Conservation (phyloP, 2,797 vertebrate genomes). For the Silurus lanzhouensis region DNA sequence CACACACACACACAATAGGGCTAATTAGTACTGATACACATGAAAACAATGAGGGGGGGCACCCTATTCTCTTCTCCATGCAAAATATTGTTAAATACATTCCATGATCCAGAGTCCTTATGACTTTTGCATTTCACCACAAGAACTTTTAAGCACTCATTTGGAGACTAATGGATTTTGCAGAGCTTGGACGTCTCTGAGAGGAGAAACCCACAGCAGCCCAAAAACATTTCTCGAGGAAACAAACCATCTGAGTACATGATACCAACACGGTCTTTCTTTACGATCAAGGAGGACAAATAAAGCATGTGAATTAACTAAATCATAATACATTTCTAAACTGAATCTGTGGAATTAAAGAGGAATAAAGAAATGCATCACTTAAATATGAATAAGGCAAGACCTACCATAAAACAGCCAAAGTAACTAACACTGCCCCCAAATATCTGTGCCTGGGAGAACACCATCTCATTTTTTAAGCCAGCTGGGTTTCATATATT, state of each 20-base stretch:
- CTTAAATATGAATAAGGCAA: constrained; percentile 18
- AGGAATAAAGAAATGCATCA: constrained; percentile 39
- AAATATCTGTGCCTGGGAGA: neutral
- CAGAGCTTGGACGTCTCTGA: constrained; percentile 39
- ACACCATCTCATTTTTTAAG: neutral
- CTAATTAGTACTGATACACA: neutral
- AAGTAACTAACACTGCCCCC: constrained; percentile 1
- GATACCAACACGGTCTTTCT: neutral
- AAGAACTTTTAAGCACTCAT: constrained; percentile 29
- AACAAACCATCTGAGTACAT: constrained; percentile 18
- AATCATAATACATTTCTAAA: constrained; percentile 57
- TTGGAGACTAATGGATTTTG: constrained; percentile 53
- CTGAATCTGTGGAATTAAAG: constrained; percentile 51
- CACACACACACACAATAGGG: neutral
- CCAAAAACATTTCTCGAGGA: constrained; percentile 49
- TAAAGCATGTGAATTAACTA: constrained; percentile 57
- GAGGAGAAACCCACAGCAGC: constrained; percentile 32
- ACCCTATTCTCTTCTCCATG: neutral
- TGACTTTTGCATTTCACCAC: neutral
- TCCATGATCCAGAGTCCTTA: neutral
- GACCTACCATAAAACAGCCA: constrained; percentile 14
- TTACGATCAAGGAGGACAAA: neutral
- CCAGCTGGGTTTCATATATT: neutral
- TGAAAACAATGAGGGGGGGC: neutral
- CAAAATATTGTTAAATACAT: neutral